Conservation (phyloP, 2,113 vertebrate species). For the Xenus cinereus region DNA sequence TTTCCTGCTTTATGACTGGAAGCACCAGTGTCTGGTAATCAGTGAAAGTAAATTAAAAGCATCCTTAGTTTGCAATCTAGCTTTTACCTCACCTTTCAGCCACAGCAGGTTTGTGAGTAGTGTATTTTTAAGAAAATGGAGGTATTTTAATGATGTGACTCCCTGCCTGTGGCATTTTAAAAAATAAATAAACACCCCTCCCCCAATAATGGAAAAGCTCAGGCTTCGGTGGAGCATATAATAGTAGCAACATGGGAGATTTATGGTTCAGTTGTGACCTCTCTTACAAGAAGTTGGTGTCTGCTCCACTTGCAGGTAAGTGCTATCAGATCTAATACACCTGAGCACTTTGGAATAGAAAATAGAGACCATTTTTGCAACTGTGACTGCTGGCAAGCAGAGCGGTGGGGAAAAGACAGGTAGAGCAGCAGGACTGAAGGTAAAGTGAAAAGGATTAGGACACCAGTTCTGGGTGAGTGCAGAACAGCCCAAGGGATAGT, state of each 20-base stretch:
- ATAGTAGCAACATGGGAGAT: background rate
- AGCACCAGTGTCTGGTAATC: background rate
- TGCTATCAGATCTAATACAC: background rate
- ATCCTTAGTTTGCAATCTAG: background rate
- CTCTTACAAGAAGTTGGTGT: background rate
- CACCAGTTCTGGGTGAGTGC: conserved; percentile 23
- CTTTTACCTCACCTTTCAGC: background rate
- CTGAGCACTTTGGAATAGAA: conserved; percentile 26
- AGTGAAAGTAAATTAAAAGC: background rate
- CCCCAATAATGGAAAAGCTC: background rate
- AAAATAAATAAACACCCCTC: background rate
- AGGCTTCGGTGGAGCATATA: background rate
- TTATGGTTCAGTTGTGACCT: background rate
- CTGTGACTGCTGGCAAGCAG: conserved; percentile 44
- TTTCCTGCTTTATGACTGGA: background rate
- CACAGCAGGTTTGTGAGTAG: background rate
- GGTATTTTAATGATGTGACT: background rate
- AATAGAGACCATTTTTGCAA: conserved; percentile 61
- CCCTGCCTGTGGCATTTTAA: background rate
- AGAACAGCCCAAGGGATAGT: conserved; percentile 39
- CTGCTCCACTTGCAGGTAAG: background rate
- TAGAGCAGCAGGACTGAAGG: background rate
- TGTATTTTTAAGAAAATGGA: background rate
- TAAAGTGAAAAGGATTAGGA: conserved; percentile 28
- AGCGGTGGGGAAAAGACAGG: background rate